Base-by-base conservation (phyloP, 2,113 vertebrate genomes). In the Natator depressus region DNA sequence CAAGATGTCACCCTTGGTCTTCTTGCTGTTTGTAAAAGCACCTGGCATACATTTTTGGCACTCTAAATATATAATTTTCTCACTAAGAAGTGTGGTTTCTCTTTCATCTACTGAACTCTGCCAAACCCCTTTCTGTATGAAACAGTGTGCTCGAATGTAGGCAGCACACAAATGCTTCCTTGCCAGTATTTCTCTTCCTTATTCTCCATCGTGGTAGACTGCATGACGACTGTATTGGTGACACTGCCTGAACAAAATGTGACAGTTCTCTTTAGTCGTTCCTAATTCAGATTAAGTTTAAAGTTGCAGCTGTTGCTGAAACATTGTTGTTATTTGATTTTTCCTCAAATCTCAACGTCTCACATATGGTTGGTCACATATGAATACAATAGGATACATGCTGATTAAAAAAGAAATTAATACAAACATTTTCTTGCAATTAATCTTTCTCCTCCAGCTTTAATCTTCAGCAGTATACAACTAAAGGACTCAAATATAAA, bases 271-370 rank as follows among this genome's bases (percentile, higher is more conserved):
- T 31, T 20, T 96, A 83, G 91, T 87, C 88, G 31, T 93, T 81
- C 81, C 85, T 85, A 88, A 88, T 7, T 79, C 29, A 47, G 88
- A 88, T 96, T 94, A 0, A 0, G 62, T 93, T 96, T 96, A 92
- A 94, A 38, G 88, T 92, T 54, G 79, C 91, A 95, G 92, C 62
- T 96, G 89, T 25, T 96, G 88, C 69, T 5, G 0, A 91, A 89
- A 25, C n/a, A 46, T 76, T 93, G 84, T 76, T 93, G 84, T 91
- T 95, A 82, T 14, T 92, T 55, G 92, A 94, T 51, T 90, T 84
- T 6, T 51, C 13, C 59, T 31, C 49, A 75, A 72, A 29, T 19
- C 47, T 22, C 47, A 38, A 72, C 9, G 35, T 16, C 49, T n/a
- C 24, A 49, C 83, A 82, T 78, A 93, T 69, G 93, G 86, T 94